These are phyloP conservation scores for Triops cancriformis DNA, from an alignment of 1,140 invertebrate genomes.

Conservation along the genomic window DNA sequence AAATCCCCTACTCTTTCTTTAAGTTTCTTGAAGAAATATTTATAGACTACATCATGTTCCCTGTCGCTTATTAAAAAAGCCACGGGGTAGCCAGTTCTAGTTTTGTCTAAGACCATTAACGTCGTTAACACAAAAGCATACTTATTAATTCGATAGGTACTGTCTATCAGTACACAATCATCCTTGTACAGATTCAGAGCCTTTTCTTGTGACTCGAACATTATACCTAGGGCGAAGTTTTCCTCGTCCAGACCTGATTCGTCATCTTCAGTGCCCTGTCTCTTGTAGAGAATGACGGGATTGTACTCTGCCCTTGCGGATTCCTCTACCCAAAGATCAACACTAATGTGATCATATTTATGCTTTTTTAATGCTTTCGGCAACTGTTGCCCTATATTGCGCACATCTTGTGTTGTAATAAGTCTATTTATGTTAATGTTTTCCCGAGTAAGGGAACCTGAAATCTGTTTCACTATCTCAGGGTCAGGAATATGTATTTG, in stretches of 20 bases:
- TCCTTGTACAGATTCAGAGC: neutral
- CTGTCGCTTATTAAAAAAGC: constrained; percentile 15
- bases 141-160: neutral
- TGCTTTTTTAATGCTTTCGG: no score
- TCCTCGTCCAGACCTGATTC: neutral
- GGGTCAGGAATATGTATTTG: no score
- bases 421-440: no score
- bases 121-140: neutral
- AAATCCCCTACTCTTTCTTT: constrained; percentile 4
- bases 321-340: no score
- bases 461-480: no score
- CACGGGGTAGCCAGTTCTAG: neutral
- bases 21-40: neutral
- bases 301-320: neutral
- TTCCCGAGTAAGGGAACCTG: no score
- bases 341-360: no score
- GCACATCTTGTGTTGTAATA: no score
- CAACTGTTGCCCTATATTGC: no score
- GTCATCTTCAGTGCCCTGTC: neutral
- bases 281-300: neutral
- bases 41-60: neutral
- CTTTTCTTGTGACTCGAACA: neutral
- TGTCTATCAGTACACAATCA: constrained; percentile 1
- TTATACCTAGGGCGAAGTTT: neutral
- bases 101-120: constrained; percentile 6